These are phyloP conservation scores for Dicyrtoma fusca DNA, from an alignment of 2,888 invertebrate genomes.

Conservation along the genomic window DNA sequence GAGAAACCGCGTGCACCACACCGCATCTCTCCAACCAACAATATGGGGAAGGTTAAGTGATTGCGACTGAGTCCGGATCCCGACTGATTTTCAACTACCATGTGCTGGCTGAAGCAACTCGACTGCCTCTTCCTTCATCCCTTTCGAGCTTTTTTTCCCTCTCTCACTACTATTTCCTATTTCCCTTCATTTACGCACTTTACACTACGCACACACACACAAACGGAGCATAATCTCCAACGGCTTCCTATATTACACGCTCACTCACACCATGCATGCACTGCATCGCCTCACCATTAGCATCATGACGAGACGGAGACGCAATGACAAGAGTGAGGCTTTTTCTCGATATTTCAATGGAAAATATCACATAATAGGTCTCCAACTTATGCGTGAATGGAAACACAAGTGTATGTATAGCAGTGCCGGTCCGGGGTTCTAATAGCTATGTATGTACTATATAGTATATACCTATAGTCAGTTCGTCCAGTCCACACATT, in stretches of 20 bases:
- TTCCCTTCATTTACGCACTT: neutral
- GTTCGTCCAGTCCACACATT: too few species aligned
- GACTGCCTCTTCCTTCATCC: neutral
- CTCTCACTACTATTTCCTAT: constrained; percentile 1
- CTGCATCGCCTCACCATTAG: too few species aligned
- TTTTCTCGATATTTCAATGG: constrained; percentile 16
- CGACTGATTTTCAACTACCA: constrained; percentile 23
- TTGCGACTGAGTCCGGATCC: constrained; percentile 5
- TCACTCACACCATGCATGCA: too few species aligned
- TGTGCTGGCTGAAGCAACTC: constrained; percentile 9
- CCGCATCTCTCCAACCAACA: neutral
- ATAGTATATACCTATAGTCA: too few species aligned
- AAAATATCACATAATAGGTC: constrained; percentile 13
- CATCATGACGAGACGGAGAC: neutral
- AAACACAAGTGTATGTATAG: too few species aligned
- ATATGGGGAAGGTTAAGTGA: constrained; percentile 18
- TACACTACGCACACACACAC: too few species aligned
- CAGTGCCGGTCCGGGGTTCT: too few species aligned
- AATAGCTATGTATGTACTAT: too few species aligned
- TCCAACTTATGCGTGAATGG: too few species aligned
- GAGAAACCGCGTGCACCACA: constrained; percentile 6
- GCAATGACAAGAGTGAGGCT: neutral
- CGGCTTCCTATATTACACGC: too few species aligned
- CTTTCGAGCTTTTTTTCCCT: neutral
- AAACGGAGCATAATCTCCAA: too few species aligned